phyloP scores from a whole-genome alignment of 2,797 vertebrate genomes.

The Karalla daura region DNA sequence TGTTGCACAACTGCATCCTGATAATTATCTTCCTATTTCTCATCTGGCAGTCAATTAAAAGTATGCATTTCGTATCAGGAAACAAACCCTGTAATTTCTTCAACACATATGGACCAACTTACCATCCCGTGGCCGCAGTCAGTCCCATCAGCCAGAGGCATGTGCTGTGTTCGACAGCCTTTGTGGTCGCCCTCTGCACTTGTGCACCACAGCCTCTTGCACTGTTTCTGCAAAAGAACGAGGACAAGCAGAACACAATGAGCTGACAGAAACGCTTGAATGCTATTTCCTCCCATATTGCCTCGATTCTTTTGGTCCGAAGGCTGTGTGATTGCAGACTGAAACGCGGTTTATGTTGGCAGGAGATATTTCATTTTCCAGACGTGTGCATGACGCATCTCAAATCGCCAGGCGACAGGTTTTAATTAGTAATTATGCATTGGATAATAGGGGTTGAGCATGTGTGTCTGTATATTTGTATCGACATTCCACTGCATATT shows the following conservation, averaged over 20 bases:
- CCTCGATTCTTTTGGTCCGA: background rate
- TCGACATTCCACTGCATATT: background rate
- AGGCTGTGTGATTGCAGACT: background rate
- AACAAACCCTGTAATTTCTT: no score
- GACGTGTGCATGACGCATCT: slow-evolving; percentile 15
- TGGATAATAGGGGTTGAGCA: slow-evolving; percentile 1
- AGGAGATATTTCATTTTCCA: slow-evolving; percentile 23
- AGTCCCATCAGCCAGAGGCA: slow-evolving; percentile 96
- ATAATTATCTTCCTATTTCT: no score
- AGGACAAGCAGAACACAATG: slow-evolving; percentile 4
- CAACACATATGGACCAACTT: slow-evolving; percentile 65
- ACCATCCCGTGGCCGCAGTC: slow-evolving; percentile 95
- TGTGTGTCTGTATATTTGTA: background rate
- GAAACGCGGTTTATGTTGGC: background rate
- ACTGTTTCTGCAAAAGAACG: slow-evolving; percentile 87
- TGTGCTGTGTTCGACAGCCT: slow-evolving; percentile 96
- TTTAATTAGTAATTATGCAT: slow-evolving; percentile 21
- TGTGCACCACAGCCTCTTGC: slow-evolving; percentile 96
- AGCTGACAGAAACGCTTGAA: background rate
- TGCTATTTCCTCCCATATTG: background rate
- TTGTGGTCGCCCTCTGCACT: slow-evolving; percentile 92
- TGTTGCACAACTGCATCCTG: no score
- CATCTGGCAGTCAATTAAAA: no score
- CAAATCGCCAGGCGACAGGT: slow-evolving; percentile 11
- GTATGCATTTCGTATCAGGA: no score